phyloP scores from a whole-genome alignment of 1,140 invertebrate species.

The Papilio polyxenes region DNA sequence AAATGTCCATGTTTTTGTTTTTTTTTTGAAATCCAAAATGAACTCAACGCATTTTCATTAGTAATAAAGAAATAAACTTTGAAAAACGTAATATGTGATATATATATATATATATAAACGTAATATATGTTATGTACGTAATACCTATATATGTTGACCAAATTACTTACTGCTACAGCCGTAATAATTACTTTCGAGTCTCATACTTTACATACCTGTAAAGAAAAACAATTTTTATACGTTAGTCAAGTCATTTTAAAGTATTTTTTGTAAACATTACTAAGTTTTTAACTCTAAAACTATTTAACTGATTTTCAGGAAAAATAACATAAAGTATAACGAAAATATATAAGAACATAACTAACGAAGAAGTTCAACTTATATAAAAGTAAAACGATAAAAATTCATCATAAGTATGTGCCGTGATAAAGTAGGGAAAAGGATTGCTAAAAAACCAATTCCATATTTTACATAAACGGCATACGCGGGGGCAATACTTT shows the following conservation, averaged over 20 bases:
- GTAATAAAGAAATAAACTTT: too few species aligned
- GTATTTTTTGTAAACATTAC: background rate
- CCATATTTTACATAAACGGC: constrained; percentile 35
- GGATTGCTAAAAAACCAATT: constrained; percentile 30
- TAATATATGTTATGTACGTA: too few species aligned
- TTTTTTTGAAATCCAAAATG: background rate
- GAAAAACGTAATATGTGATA: too few species aligned
- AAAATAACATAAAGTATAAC: too few species aligned
- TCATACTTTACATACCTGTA: background rate
- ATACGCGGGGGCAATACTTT: constrained; percentile 30
- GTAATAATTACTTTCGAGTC: background rate
- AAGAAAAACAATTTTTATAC: background rate
- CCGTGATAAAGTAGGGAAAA: constrained; percentile 30
- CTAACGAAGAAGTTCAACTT: background rate
- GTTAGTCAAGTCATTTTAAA: background rate
- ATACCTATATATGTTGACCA: background rate
- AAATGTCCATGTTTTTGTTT: background rate
- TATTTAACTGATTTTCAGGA: background rate
- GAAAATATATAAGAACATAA: too few species aligned
- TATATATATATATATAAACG: too few species aligned
- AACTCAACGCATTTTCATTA: background rate
- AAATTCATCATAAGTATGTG: constrained; percentile 16
- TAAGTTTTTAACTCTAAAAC: background rate
- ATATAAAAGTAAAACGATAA: constrained; percentile 3
- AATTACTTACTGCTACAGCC: background rate